Base-by-base conservation (phyloP, 1,140 invertebrate genomes). In the Microvelia longipes region DNA sequence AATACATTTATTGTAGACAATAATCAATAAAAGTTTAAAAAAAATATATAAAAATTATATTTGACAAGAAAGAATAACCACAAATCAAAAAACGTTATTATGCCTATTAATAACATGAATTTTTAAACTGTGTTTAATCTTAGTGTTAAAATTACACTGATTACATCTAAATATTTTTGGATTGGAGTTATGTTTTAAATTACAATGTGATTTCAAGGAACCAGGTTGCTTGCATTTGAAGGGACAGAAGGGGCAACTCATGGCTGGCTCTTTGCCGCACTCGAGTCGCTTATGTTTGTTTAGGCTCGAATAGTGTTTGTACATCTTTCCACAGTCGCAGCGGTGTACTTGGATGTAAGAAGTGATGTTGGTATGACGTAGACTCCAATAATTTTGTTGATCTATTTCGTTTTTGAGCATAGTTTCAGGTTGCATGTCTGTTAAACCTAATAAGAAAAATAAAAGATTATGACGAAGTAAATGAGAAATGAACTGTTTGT, bases 251-350 rank as follows among this genome's bases (percentile, higher is more conserved):
- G 68, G 68, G 26, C 71, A 72, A 15, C 29, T 2, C 14, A 67
- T 67, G 25, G 28, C 11, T 14, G 73, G 69, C 24, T 60, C 68
- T 63, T 70, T 73, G 5, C 68, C 69, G 28, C 73, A 73, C 63
- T 92, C 89, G 87, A 88, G 90, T 77, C 90, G 90, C 79, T 90
- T 88, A 77, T 91, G 90, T 76, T 90, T 90, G 29, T 88, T 82
- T 76, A 91, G 80, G 75, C 88, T 90, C 71, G 87, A 89, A 79
- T 90, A 90, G 69, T 91, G 82, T 77, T 91, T 91, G 80, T 92
- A 92, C 50, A 87, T 84, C 67, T 89, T 83, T 66, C 88, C 88
- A 79, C 90, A n/a, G n/a, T n/a, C n/a, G n/a, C n/a, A n/a, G n/a
- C n/a, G n/a, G n/a, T n/a, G n/a, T n/a, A n/a, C n/a, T n/a, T n/a